Evolutionary conservation across 1,140 invertebrate species (phyloP).

Genomic region (Danaus melanippus): DNA sequence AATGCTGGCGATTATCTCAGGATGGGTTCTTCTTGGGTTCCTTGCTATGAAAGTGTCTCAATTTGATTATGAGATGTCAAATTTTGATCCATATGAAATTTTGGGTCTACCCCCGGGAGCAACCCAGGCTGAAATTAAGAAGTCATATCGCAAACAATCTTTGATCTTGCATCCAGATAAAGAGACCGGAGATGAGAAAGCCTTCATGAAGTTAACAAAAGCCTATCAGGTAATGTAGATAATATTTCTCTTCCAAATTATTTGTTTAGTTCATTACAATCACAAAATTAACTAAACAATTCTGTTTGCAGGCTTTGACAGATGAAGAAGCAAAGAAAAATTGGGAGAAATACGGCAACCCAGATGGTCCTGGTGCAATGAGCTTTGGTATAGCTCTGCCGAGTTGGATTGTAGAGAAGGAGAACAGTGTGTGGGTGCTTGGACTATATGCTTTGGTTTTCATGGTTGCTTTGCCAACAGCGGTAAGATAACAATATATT

Average conservation of each 20-base stretch:
- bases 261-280: neutral
- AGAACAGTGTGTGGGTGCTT: conserved; percentile 98
- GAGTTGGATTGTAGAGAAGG: conserved; percentile 99
- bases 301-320: conserved; percentile 80
- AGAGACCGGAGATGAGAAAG: conserved; percentile 96
- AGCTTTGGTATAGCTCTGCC: conserved; percentile 99
- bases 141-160: conserved; percentile 94
- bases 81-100: conserved; percentile 99
- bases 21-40: conserved; percentile 90
- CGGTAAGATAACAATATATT: conserved; percentile 65
- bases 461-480: conserved; percentile 96
- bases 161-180: conserved; percentile 98
- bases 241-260: neutral
- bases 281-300: conserved; percentile 3
- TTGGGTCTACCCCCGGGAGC: conserved; percentile 89
- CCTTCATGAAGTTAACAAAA: conserved; percentile 98
- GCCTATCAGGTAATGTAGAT: conserved; percentile 79
- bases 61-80: conserved; percentile 98
- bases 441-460: conserved; percentile 97
- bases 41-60: conserved; percentile 97
- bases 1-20: conserved; percentile 80
- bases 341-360: conserved; percentile 99
- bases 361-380: conserved; percentile 98
- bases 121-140: conserved; percentile 92
- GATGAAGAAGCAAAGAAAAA: conserved; percentile 97